These are phyloP conservation scores for Formica exsecta DNA, from an alignment of 1,140 invertebrate genomes.

Conservation along the genomic window DNA sequence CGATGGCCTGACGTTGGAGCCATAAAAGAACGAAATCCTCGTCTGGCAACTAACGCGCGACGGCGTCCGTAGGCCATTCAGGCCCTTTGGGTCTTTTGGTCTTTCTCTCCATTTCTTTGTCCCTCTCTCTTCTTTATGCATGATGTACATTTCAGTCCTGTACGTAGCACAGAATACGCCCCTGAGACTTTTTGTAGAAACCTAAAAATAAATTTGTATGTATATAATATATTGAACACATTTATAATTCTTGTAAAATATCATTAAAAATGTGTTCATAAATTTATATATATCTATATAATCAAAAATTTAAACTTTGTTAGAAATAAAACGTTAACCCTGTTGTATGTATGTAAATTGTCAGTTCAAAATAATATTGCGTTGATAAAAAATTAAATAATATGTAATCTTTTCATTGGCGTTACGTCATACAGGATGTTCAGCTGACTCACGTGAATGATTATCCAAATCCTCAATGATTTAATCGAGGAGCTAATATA, in stretches of 20 bases:
- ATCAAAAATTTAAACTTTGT: neutral
- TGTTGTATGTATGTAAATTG: neutral
- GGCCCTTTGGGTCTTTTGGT: constrained; percentile 65
- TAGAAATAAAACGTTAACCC: neutral
- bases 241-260: neutral
- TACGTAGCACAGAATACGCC: neutral
- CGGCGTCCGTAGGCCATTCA: constrained; percentile 65
- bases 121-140: constrained; percentile 25
- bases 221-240: neutral
- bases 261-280: neutral
- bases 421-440: neutral
- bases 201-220: neutral
- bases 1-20: constrained; percentile 69
- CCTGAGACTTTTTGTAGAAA: neutral
- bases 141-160: constrained; percentile 11
- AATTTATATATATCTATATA: neutral
- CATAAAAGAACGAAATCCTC: constrained; percentile 80
- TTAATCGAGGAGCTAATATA: constrained; percentile 11
- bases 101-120: constrained; percentile 7
- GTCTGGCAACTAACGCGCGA: constrained; percentile 78
- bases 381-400: constrained; percentile 20
- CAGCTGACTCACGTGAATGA: neutral
- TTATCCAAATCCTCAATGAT: constrained; percentile 10
- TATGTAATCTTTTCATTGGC: neutral
- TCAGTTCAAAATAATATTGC: neutral